Evolutionary conservation across 2,797 vertebrate species (phyloP).

Genomic region (Acestrorhynchus altus): DNA sequence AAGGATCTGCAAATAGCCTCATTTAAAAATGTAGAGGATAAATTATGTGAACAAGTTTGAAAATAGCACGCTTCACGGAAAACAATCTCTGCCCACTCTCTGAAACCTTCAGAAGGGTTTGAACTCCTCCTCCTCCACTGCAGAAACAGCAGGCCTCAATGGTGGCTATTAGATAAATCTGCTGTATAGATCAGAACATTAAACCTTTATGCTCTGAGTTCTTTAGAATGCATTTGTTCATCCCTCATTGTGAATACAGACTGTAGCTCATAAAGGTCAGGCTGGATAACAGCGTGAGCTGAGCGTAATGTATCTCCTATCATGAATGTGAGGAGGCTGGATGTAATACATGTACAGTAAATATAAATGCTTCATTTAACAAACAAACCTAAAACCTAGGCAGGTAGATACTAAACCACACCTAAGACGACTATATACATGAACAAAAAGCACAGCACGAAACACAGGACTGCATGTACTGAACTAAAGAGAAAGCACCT

Average conservation of each 20-base stretch:
- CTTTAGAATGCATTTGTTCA: neutral
- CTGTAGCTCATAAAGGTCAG: neutral
- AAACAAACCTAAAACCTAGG: too few relatives aligned
- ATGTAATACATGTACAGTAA: too few relatives aligned
- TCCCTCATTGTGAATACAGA: neutral
- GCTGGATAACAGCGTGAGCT: too few relatives aligned
- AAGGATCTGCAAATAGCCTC: neutral
- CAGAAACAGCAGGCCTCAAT: neutral
- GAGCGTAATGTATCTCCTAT: too few relatives aligned
- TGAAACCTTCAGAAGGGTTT: neutral
- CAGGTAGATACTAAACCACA: too few relatives aligned
- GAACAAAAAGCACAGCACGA: too few relatives aligned
- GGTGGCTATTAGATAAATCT: neutral
- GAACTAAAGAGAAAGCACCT: too few relatives aligned
- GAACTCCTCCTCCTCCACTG: neutral
- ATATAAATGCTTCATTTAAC: too few relatives aligned
- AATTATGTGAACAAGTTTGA: slow-evolving; percentile 2
- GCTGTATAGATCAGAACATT: neutral
- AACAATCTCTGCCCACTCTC: neutral
- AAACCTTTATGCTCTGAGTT: neutral
- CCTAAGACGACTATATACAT: too few relatives aligned
- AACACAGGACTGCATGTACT: too few relatives aligned
- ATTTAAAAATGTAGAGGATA: slow-evolving; percentile 4
- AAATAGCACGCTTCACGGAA: neutral
- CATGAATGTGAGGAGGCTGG: too few relatives aligned